Evolutionary conservation across 2,888 invertebrate species (phyloP), one percentile per base, ranked within the genome.

Genomic region (Morinoia aosen): DNA sequence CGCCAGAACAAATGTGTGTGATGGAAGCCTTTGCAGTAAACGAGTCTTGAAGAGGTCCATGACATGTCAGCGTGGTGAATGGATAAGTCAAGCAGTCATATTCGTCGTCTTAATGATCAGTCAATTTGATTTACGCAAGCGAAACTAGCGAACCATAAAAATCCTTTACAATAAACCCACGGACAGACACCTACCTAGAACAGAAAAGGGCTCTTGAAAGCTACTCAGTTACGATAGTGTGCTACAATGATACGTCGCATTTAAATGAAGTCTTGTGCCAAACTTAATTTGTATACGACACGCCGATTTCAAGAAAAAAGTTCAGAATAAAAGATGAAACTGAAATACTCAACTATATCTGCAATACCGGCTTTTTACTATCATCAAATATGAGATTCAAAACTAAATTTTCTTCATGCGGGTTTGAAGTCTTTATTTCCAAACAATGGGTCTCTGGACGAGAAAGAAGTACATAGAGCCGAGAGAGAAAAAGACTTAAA

Each of bases 1-100:
- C 40, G 39, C 90, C 90, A 90, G 40, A 90, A 90, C 90, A 90
- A 90, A 90, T 90, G 90, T 90, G 39, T 90, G 90, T 48, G 90
- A 90, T 90, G 90, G 90, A 90, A 90, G 90, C 39, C 90, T 90
- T 90, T 90, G 90, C 48, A 48, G 48, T 40, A 48, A 90, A 40
- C 90, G 39, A 90, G 90, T 90, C 90, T 76, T 33, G 76, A 76
- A 76, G 76, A 76, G 76, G 76, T 76, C 76, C 76, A 76, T 76
- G 76, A 76, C 76, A 76, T 33, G 76, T 76, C 76, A 76, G 19
- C 76, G 25, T 33, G 76, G 16, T 33, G 25, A 76, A 76, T 33
- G 25, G 76, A 25, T 33, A 76, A 76, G 76, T 76, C 33, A 76
- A 19, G 76, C 76, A 76, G 76, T 76, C 19, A 76, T 61, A 19